Percentiles rank a stretch among this genome's conserved stretches.
These are phyloP conservation scores for Anthoscopus minutus DNA, from an alignment of 2,113 vertebrate genomes.

Conservation along the genomic window DNA sequence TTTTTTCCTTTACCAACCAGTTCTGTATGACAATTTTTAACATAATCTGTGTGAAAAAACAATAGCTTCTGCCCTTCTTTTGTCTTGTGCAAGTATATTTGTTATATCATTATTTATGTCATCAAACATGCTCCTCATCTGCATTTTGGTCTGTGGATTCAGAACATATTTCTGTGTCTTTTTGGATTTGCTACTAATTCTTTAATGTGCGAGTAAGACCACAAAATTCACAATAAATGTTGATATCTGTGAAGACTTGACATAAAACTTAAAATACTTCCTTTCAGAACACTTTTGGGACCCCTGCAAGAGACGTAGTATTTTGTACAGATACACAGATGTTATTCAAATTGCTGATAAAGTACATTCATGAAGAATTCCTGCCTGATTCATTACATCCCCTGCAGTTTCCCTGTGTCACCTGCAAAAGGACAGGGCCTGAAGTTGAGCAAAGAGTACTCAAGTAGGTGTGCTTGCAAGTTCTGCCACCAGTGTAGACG, in stretches of 20 bases:
- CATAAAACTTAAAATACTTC: not conserved
- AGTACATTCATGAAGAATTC: not conserved
- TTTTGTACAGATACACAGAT: not conserved
- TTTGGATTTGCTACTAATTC: not conserved
- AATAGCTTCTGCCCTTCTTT: not conserved
- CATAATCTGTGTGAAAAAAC: not conserved
- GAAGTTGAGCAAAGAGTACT: rapidly evolving
- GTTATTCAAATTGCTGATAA: not conserved
- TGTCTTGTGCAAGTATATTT: not conserved
- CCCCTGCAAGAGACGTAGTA: not conserved
- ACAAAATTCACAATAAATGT: not conserved
- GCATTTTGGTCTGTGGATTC: not conserved
- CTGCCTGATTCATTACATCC: not conserved
- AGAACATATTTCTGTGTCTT: not conserved
- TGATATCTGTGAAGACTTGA: not conserved
- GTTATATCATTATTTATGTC: not conserved
- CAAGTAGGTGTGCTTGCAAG: not conserved
- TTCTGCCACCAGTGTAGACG: not conserved
- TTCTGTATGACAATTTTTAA: not conserved
- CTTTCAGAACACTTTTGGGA: not conserved
- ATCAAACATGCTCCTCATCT: not conserved
- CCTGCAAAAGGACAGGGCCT: not conserved
- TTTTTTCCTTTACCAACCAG: not conserved
- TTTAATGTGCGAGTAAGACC: not conserved
- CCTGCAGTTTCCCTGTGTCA: not conserved